Evolutionary conservation across 1,140 invertebrate genomes (phyloP), one percentile per base, ranked within the genome.

Genomic region (Drosophila nigrodunni): DNA sequence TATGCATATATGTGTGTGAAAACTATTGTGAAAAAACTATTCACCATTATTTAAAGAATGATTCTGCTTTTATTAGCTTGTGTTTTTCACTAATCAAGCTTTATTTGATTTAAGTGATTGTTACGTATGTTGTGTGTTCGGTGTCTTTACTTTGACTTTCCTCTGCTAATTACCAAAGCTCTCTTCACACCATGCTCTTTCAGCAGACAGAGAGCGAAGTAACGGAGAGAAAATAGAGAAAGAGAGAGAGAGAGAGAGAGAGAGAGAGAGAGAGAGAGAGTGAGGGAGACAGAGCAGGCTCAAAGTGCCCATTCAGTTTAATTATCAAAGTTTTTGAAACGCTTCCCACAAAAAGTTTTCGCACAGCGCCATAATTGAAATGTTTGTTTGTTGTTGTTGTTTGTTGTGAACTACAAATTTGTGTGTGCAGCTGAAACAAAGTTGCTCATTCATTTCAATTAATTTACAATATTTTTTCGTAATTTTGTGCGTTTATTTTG

Each of bases 341-440:
- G 30, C 46, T 41, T n/a, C 52, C 68, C 73, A 59, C 60, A 67
- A 52, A 52, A 79, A 77, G 50, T 79, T 73, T 72, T 43, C 10
- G 34, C 47, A 59, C 67, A 58, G 80, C 77, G 59, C 88, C 85
- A 89, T 87, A 89, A 87, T 87, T 87, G 83, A 87, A 87, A 88
- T 87, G 83, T 88, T 87, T 77, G 77, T 79, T 88, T 88, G 82
- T 69, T 69, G 18, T 18, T 18, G 18, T 74, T 80, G 64, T 30
- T 43, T 69, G 58, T 41, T 74, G 55, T 58, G 57, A 54, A 30
- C 69, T 44, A 30, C 44, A 50, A 30, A 7, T 52, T 25, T 55
- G 47, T 3, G 18, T 39, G n/a, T 46, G 43, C 61, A 68, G 66
- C 18, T 43, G 18, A 39, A 62, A 39, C 62, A 73, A 78, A 67